These are phyloP conservation scores for Nymphicus hollandicus DNA, from an alignment of 2,113 vertebrate species.

Conservation along the genomic window DNA sequence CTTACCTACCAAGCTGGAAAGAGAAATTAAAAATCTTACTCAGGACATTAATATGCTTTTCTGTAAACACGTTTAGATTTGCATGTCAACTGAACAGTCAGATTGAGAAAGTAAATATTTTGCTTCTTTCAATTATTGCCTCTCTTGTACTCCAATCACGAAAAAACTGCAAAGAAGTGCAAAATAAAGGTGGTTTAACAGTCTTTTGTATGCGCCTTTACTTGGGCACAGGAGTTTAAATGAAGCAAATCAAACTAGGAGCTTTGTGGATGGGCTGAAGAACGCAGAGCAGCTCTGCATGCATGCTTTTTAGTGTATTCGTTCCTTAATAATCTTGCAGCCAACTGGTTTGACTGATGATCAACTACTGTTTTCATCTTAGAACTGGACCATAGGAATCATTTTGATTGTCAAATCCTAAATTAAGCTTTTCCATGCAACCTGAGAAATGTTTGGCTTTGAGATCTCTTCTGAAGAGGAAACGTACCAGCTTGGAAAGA, in stretches of 20 bases:
- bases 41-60: background rate
- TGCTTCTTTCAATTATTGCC: background rate
- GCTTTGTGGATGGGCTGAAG: background rate
- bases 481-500: background rate
- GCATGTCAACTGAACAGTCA: background rate
- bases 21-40: background rate
- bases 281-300: background rate
- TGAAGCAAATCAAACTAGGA: background rate
- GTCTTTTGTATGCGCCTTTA: background rate
- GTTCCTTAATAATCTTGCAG: background rate
- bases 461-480: background rate
- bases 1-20: background rate
- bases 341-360: background rate
- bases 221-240: background rate
- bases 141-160: background rate
- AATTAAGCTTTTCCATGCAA: background rate
- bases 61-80: background rate
- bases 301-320: accelerated
- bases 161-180: background rate
- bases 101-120: background rate
- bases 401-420: background rate
- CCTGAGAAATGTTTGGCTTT: background rate
- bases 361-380: background rate
- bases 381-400: background rate
- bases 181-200: background rate